Conservation (phyloP, 2,888 invertebrate genomes). For the Myathropa florea region DNA sequence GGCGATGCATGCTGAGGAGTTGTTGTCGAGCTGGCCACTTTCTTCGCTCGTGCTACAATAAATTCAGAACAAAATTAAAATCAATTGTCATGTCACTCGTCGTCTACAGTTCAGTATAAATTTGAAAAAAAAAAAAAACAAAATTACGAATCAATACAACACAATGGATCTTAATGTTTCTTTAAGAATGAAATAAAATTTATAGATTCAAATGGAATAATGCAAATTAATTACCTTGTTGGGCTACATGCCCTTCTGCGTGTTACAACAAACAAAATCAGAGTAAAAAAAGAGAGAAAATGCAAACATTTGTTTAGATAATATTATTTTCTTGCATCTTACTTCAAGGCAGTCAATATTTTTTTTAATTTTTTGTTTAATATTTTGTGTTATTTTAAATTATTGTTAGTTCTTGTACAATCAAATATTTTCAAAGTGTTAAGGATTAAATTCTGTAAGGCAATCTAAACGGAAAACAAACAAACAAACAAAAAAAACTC, state of each 20-base stretch:
- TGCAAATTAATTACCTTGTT: slow-evolving; percentile 82
- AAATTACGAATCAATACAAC: slow-evolving; percentile 5
- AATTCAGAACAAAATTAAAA: not conserved
- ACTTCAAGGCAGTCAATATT: slow-evolving; percentile 57
- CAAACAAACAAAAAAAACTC: not conserved
- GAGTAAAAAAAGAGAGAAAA: slow-evolving; percentile 71
- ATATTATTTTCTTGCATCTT: slow-evolving; percentile 59
- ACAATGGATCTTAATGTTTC: slow-evolving; percentile 24
- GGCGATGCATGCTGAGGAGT: slow-evolving; percentile 80
- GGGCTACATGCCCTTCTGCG: slow-evolving; percentile 85
- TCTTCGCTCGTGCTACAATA: slow-evolving; percentile 84
- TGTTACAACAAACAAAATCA: slow-evolving; percentile 71
- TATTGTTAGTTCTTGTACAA: not conserved
- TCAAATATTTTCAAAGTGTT: slow-evolving; percentile 7
- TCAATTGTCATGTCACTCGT: not conserved
- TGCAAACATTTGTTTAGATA: slow-evolving; percentile 65
- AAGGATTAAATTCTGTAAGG: not conserved
- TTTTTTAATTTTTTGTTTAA: not conserved
- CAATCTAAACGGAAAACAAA: slow-evolving; percentile 12
- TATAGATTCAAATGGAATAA: not conserved
- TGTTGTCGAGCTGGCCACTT: slow-evolving; percentile 80
- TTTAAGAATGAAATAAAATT: not conserved
- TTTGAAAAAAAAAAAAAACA: not conserved
- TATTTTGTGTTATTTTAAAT: not conserved
- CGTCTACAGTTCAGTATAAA: no score